These are phyloP conservation scores for Plodia interpunctella DNA, from an alignment of 1,140 invertebrate genomes.

Conservation along the genomic window DNA sequence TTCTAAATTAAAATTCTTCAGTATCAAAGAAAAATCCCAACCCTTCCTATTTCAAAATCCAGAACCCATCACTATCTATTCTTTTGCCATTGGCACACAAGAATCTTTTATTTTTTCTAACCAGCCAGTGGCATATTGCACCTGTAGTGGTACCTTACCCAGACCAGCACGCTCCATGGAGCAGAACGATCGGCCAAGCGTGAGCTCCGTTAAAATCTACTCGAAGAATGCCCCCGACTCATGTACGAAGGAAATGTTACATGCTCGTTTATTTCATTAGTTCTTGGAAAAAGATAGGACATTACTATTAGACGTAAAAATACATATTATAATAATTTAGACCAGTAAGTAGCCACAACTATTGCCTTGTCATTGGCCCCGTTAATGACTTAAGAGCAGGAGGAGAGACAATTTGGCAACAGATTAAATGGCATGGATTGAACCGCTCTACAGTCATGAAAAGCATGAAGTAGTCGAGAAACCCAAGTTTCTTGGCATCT, in stretches of 20 bases:
- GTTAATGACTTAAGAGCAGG: too few species aligned
- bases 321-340: too few species aligned
- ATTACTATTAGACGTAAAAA: not conserved
- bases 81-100: not conserved
- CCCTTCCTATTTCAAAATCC: too few species aligned
- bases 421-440: too few species aligned
- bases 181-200: constrained; percentile 31
- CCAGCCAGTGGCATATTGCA: constrained; percentile 35
- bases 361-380: too few species aligned
- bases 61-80: too few species aligned
- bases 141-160: constrained; percentile 26
- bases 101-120: not conserved
- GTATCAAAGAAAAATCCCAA: too few species aligned
- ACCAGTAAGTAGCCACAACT: too few species aligned
- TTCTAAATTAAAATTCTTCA: too few species aligned
- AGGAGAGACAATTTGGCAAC: too few species aligned
- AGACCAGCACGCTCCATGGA: constrained; percentile 35
- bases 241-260: not conserved
- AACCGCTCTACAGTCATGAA: too few species aligned
- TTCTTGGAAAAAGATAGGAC: not conserved
- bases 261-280: not conserved
- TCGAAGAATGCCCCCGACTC: not conserved
- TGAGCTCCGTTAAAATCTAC: not conserved
- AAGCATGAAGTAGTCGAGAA: too few species aligned
- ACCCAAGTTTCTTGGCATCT: not conserved